Evolutionary conservation across 2,113 vertebrate species (phyloP).

Genomic region (Thamnophis sirtalis): DNA sequence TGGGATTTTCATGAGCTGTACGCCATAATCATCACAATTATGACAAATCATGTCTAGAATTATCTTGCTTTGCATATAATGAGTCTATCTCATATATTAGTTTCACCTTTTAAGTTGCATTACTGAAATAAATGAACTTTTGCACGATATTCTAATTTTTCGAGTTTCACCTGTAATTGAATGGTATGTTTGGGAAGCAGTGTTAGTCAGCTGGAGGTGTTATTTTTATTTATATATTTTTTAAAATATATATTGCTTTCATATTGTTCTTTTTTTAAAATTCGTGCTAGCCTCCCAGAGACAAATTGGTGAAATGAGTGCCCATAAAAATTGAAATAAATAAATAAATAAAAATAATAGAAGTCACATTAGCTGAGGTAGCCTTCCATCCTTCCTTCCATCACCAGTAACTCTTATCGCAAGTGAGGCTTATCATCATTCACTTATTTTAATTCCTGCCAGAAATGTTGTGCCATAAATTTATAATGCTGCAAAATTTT

Average conservation of each 20-base stretch:
- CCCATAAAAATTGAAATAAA: neutral
- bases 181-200: neutral
- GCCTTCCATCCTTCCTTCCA: neutral
- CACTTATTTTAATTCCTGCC: neutral
- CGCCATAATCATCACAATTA: too few relatives aligned
- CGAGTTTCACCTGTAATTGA: neutral
- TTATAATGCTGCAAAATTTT: neutral
- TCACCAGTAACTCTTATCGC: neutral
- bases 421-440: neutral
- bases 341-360: neutral
- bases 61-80: too few relatives aligned
- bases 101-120: too few relatives aligned
- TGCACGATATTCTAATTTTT: too few relatives aligned
- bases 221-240: neutral
- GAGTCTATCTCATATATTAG: too few relatives aligned
- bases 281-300: neutral
- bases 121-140: too few relatives aligned
- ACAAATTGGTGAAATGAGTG: neutral
- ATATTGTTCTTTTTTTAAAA: neutral
- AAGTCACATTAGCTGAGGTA: neutral
- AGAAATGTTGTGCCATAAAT: neutral
- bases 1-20: too few relatives aligned
- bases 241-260: neutral
- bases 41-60: too few relatives aligned
- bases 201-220: neutral